Evolutionary conservation across 1,140 invertebrate species (phyloP).

Genomic region (Paraescarpia echinospica): DNA sequence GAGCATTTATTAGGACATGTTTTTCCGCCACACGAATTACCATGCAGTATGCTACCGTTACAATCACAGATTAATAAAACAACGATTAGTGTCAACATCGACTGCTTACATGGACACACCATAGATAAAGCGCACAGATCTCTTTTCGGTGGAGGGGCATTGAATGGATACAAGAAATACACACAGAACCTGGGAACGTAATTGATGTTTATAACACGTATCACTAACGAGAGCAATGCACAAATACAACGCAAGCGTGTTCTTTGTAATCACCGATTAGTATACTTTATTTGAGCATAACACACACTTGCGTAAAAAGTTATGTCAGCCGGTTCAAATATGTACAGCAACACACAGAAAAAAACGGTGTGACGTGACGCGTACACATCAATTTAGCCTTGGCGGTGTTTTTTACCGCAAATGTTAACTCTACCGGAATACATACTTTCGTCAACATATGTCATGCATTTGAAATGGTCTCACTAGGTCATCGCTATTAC

Average conservation of each 20-base stretch:
- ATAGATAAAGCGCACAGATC: too few relatives aligned
- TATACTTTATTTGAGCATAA: background rate
- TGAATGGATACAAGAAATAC: background rate
- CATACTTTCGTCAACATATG: too few relatives aligned
- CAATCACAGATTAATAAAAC: background rate
- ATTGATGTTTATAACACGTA: background rate
- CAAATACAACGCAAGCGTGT: background rate
- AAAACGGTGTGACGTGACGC: too few relatives aligned
- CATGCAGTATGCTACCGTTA: background rate
- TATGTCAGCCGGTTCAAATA: background rate
- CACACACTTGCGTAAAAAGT: background rate
- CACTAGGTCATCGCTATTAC: too few relatives aligned
- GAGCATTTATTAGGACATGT: too few relatives aligned
- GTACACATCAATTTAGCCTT: too few relatives aligned
- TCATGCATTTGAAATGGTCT: too few relatives aligned
- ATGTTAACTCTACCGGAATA: too few relatives aligned
- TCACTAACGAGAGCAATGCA: background rate
- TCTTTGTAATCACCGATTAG: background rate
- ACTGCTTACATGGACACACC: background rate
- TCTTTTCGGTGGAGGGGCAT: background rate
- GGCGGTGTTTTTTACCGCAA: too few relatives aligned
- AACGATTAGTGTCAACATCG: background rate
- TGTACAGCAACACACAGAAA: background rate
- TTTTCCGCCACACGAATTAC: too few relatives aligned
- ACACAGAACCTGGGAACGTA: background rate